phyloP scores from a whole-genome alignment of 2,888 invertebrate genomes.

The Podabrus alpinus region DNA sequence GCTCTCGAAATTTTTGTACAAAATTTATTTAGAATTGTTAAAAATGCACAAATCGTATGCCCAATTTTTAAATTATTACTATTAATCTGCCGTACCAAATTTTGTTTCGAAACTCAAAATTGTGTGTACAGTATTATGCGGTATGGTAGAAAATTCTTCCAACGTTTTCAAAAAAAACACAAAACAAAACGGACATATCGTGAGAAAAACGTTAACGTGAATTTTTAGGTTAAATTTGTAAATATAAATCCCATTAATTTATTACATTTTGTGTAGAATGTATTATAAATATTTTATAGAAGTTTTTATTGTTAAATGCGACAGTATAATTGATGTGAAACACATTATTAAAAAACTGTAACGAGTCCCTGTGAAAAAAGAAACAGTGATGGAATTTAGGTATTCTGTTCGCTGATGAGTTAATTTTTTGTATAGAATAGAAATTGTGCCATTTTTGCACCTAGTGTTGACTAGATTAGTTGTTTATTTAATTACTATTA shows the following conservation, averaged over 20 bases:
- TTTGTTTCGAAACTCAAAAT: neutral
- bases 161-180: neutral
- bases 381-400: constrained; percentile 55
- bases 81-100: neutral
- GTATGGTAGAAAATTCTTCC: neutral
- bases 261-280: constrained; percentile 16
- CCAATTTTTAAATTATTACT: neutral
- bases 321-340: constrained; percentile 21
- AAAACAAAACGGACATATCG: constrained; percentile 21
- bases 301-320: constrained; percentile 21
- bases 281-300: constrained; percentile 28
- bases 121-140: neutral
- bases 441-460: constrained; percentile 52
- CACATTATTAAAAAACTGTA: constrained; percentile 14
- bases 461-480: constrained; percentile 53
- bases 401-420: constrained; percentile 51
- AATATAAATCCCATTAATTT: constrained; percentile 23
- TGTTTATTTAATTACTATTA: constrained; percentile 47
- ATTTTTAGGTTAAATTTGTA: constrained; percentile 17
- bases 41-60: neutral
- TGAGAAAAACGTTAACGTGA: constrained; percentile 17
- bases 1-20: constrained; percentile 18
- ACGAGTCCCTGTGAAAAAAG: constrained; percentile 6
- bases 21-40: constrained; percentile 1
- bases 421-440: constrained; percentile 44